Percentiles rank a stretch among this genome's conserved stretches.
phyloP scores from a whole-genome alignment of 2,888 invertebrate genomes.

The Lamproptera curius region DNA sequence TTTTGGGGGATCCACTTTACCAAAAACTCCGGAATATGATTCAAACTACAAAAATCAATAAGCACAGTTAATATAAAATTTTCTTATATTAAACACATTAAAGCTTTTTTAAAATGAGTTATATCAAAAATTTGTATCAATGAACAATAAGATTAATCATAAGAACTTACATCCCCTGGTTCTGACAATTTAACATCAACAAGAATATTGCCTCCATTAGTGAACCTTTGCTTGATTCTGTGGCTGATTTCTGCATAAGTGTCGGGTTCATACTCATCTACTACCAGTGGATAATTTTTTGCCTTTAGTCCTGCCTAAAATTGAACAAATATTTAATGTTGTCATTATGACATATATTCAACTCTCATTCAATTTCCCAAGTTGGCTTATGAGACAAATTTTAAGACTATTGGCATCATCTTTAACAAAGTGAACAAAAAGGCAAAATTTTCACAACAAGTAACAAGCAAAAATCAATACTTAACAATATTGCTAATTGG shows the following conservation, averaged over 20 bases:
- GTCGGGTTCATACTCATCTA: slow-evolving; percentile 81
- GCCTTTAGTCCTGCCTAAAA: slow-evolving; percentile 60
- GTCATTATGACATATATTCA: no score
- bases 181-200: slow-evolving; percentile 82
- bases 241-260: slow-evolving; percentile 78
- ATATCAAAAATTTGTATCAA: no score
- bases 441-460: slow-evolving; percentile 7
- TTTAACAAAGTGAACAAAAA: no score
- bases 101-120: no score
- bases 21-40: slow-evolving; percentile 55
- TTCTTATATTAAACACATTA: neutral
- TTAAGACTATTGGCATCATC: no score
- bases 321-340: no score
- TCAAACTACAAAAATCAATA: slow-evolving; percentile 45
- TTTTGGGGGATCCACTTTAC: slow-evolving; percentile 47
- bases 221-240: slow-evolving; percentile 79
- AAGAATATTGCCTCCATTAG: slow-evolving; percentile 78
- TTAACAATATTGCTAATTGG: no score
- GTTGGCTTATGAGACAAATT: no score
- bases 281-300: slow-evolving; percentile 75
- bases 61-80: neutral
- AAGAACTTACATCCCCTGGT: slow-evolving; percentile 76
- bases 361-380: no score
- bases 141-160: no score
- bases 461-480: no score